Conservation (phyloP, 2,113 vertebrate genomes). For the Archocentrus centrarchus region DNA sequence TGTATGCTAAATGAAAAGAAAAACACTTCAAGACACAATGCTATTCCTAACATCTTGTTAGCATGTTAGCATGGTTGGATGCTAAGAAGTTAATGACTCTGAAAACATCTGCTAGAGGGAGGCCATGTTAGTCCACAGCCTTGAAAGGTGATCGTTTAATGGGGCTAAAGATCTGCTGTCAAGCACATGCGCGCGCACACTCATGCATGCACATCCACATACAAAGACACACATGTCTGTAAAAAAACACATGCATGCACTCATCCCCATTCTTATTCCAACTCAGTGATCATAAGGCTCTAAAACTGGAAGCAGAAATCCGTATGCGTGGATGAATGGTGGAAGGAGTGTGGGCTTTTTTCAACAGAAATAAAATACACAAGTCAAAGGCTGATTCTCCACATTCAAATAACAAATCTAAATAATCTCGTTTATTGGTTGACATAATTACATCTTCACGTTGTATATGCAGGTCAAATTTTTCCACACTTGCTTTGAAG, state of each 20-base stretch:
- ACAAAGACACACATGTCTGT: not conserved
- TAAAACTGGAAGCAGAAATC: conserved; percentile 16
- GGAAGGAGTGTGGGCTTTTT: not conserved
- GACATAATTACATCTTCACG: conserved; percentile 15
- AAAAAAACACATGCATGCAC: conserved; percentile 15
- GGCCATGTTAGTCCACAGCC: not conserved
- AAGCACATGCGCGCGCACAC: not conserved
- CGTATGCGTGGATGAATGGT: not conserved
- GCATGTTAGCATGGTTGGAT: conserved; percentile 65
- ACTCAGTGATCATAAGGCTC: conserved; percentile 14
- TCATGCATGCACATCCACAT: not conserved
- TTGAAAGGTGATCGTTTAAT: conserved; percentile 54
- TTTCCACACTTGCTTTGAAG: not conserved
- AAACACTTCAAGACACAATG: not conserved
- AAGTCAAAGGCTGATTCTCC: not conserved
- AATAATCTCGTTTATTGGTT: conserved; percentile 8
- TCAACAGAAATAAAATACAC: not conserved
- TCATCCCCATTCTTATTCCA: conserved; percentile 42
- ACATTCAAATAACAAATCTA: not conserved
- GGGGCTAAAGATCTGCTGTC: conserved; percentile 34
- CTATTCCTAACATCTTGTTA: conserved; percentile 47
- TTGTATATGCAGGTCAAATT: conserved; percentile 9
- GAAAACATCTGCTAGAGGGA: conserved; percentile 61
- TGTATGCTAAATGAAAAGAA: conserved; percentile 12
- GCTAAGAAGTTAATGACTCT: conserved; percentile 68